phyloP scores from a whole-genome alignment of 2,797 vertebrate genomes.

The Meda fulgida region DNA sequence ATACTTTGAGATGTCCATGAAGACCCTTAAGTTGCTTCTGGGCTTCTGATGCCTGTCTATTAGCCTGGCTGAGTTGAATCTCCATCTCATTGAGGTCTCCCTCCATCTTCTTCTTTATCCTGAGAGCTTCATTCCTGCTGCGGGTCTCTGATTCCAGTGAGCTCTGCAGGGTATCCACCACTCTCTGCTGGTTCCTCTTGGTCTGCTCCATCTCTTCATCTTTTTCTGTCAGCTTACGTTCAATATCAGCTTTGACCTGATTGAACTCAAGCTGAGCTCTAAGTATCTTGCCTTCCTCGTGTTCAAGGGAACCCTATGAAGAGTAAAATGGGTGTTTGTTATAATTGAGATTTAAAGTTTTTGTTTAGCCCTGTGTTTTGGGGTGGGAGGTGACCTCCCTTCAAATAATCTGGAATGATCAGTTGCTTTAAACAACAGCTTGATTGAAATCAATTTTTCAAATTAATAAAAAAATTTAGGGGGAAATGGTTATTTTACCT shows the following conservation, averaged over 20 bases:
- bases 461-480: background rate
- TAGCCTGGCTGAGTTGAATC: slow-evolving; percentile 75
- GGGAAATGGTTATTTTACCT: slow-evolving; percentile 60
- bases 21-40: slow-evolving; percentile 62
- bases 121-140: slow-evolving; percentile 74
- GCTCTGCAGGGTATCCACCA: slow-evolving; percentile 73
- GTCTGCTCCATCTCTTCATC: slow-evolving; percentile 84
- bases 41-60: slow-evolving; percentile 72
- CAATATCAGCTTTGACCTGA: slow-evolving; percentile 78
- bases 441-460: background rate
- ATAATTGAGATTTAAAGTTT: background rate
- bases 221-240: slow-evolving; percentile 80
- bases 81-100: slow-evolving; percentile 84
- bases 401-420: background rate
- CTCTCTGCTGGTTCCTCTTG: slow-evolving; percentile 80
- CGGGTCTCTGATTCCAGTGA: slow-evolving; percentile 70
- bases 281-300: slow-evolving; percentile 75
- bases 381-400: background rate
- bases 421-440: background rate
- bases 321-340: background rate
- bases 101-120: slow-evolving; percentile 77
- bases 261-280: slow-evolving; percentile 74
- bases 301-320: slow-evolving; percentile 69
- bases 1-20: slow-evolving; percentile 64
- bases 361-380: background rate